Evolutionary conservation across 2,797 vertebrate species (phyloP).

Genomic region (Sternotherus odoratus): DNA sequence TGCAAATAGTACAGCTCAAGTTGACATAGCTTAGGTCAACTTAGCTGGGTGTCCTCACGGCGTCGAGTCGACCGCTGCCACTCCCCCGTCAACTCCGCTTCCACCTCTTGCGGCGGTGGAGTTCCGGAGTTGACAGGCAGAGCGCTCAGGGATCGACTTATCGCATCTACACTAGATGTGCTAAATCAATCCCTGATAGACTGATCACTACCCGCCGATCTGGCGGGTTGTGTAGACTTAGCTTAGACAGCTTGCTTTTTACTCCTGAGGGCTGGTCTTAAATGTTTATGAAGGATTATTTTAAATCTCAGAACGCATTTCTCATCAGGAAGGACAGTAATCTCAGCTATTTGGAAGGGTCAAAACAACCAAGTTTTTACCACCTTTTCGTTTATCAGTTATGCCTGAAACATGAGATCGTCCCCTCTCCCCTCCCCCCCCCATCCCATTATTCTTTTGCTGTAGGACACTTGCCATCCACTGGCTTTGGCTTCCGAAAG

Average conservation of each 20-base stretch:
- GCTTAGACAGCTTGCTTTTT: background rate
- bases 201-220: no score
- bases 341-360: background rate
- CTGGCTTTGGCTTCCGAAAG: fast-evolving
- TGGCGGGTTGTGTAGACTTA: no score
- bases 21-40: no score
- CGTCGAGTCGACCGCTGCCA: no score
- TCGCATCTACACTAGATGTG: no score
- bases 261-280: background rate
- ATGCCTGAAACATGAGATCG: background rate
- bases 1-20: no score
- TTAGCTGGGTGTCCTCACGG: no score
- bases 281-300: background rate
- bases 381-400: background rate
- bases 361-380: background rate
- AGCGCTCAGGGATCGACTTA: no score
- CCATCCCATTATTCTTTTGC: background rate
- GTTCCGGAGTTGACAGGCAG: no score
- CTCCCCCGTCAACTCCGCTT: no score
- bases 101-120: no score
- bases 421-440: background rate
- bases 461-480: background rate
- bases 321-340: background rate
- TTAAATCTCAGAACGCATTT: background rate
- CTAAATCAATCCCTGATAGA: no score